phyloP scores from a whole-genome alignment of 2,888 invertebrate genomes.

The Fragum fragum region DNA sequence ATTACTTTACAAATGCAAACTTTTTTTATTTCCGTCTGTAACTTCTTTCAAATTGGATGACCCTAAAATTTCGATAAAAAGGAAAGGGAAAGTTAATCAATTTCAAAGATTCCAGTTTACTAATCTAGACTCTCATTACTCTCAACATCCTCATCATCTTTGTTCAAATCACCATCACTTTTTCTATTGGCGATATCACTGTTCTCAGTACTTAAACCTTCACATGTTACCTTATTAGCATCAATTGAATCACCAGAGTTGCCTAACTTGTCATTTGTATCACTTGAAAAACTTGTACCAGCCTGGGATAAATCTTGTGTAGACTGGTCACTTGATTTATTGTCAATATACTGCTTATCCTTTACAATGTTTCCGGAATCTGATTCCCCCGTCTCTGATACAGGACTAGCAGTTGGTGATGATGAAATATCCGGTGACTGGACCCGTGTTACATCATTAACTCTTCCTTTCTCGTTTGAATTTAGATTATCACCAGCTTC shows the following conservation, averaged over 20 bases:
- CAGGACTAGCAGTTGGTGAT: conserved; percentile 8
- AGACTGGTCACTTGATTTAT: not conserved
- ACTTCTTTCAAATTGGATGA: no score
- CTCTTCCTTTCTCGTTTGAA: conserved; percentile 28
- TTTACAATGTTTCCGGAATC: not conserved
- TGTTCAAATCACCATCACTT: not conserved
- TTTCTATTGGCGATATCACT: conserved; percentile 2
- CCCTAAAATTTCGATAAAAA: no score
- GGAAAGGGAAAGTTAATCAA: no score
- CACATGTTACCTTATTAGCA: not conserved
- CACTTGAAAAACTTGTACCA: not conserved
- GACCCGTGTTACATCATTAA: not conserved
- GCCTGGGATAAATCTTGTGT: not conserved
- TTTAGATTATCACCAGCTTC: conserved; percentile 55
- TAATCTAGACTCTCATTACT: conserved; percentile 21
- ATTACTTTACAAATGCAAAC: no score
- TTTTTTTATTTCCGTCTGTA: no score
- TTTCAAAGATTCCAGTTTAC: no score
- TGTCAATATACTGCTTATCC: not conserved
- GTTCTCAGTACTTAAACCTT: conserved; percentile 1
- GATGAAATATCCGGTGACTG: not conserved
- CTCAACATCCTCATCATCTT: conserved; percentile 7
- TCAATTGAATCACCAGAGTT: not conserved
- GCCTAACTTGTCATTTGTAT: not conserved
- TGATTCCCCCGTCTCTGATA: not conserved